phyloP scores from a whole-genome alignment of 2,797 vertebrate species.

The Lagocephalus sceleratus region DNA sequence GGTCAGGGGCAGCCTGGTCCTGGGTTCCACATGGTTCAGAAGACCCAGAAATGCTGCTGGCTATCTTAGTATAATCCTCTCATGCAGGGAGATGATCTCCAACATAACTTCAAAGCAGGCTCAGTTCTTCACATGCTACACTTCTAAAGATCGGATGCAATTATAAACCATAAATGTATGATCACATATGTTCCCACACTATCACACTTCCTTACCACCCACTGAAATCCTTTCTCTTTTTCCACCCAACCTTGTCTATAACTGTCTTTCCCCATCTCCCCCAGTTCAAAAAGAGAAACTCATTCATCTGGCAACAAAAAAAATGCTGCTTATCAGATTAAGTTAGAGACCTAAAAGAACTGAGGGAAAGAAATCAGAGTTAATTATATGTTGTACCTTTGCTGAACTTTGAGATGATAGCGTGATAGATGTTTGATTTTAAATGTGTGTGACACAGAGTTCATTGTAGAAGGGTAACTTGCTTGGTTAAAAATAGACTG shows the following conservation, averaged over 20 bases:
- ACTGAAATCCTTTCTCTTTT: conserved; percentile 25
- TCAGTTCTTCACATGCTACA: conserved; percentile 28
- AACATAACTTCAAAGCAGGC: conserved; percentile 37
- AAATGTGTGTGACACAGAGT: no score
- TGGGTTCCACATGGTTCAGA: conserved; percentile 24
- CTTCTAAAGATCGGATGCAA: conserved; percentile 23
- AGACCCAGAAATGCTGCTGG: conserved; percentile 13
- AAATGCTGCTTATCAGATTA: conserved; percentile 43
- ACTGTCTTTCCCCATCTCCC: conserved; percentile 2
- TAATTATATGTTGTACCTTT: conserved; percentile 12
- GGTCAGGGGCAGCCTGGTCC: conserved; percentile 10
- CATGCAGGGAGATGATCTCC: conserved; percentile 39
- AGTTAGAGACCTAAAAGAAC: conserved; percentile 34
- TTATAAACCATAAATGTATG: conserved; percentile 43
- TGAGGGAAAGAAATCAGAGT: conserved; percentile 25
- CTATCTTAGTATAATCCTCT: conserved; percentile 37
- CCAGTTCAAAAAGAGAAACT: conserved; percentile 39
- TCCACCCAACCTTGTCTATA: conserved; percentile 1
- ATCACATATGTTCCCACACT: conserved; percentile 25
- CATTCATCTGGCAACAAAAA: conserved; percentile 40
- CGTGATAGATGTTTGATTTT: no score
- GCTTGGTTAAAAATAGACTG: no score
- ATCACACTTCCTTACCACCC: conserved; percentile 15
- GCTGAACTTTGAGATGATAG: no score
- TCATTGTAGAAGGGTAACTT: no score